phyloP scores from a whole-genome alignment of 2,113 vertebrate species.

The Indicator maculatus region DNA sequence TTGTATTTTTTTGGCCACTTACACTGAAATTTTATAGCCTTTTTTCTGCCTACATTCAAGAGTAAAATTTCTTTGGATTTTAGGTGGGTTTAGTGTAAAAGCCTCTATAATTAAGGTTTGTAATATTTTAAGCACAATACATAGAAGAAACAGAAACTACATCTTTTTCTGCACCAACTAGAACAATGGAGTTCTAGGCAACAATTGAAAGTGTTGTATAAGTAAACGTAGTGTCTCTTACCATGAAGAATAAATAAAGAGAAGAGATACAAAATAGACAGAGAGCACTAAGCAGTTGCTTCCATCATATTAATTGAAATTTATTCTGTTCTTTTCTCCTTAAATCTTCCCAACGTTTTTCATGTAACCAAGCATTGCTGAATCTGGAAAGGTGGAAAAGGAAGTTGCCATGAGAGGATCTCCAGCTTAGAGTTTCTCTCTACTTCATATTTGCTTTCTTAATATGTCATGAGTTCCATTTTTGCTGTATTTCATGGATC shows the following conservation, averaged over 20 bases:
- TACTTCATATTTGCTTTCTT: not conserved
- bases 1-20: not conserved
- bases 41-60: not conserved
- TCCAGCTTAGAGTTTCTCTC: not conserved
- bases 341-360: slow-evolving; percentile 14
- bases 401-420: slow-evolving; percentile 14
- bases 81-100: not conserved
- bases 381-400: slow-evolving; percentile 53
- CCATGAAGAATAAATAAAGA: slow-evolving; percentile 48
- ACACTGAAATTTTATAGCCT: not conserved
- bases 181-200: slow-evolving; percentile 12
- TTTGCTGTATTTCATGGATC: not conserved
- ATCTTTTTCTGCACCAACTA: not conserved
- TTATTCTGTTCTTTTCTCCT: slow-evolving; percentile 41
- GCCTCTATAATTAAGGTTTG: not conserved
- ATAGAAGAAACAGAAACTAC: not conserved
- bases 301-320: slow-evolving; percentile 23
- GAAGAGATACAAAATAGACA: slow-evolving; percentile 52
- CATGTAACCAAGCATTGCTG: slow-evolving; percentile 23
- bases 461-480: not conserved
- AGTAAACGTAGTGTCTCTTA: slow-evolving; percentile 45
- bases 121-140: not conserved
- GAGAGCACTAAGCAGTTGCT: slow-evolving; percentile 26
- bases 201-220: slow-evolving; percentile 11
- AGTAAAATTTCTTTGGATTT: not conserved